phyloP scores from a whole-genome alignment of 92 coral and sea anemone genomes.

The Palythoa caribaeorum region DNA sequence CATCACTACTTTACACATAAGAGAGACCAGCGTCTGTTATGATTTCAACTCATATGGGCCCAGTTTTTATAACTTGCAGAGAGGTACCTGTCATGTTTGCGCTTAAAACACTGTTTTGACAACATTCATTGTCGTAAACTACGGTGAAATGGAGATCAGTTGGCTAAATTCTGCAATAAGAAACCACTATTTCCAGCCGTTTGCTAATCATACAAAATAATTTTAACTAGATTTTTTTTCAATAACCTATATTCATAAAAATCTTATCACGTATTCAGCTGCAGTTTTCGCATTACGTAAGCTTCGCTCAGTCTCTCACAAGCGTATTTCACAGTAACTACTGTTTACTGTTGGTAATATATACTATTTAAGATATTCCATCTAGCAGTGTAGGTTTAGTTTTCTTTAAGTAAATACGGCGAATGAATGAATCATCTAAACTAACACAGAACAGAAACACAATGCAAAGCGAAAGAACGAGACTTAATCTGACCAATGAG shows the following conservation, averaged over 20 bases:
- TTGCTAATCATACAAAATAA: neutral
- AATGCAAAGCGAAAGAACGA: too few species aligned
- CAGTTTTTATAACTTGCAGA: constrained; percentile 23
- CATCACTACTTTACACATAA: neutral
- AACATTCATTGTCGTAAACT: neutral
- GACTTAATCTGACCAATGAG: too few species aligned
- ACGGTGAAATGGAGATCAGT: neutral
- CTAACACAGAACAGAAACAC: too few species aligned
- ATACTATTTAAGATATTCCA: too few species aligned
- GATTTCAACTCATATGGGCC: neutral
- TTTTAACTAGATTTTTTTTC: neutral
- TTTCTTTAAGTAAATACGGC: too few species aligned
- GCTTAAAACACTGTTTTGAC: constrained; percentile 42
- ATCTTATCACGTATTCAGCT: neutral
- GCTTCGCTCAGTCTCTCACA: too few species aligned
- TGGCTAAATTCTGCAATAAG: neutral
- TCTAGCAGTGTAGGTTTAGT: too few species aligned
- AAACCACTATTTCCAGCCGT: neutral
- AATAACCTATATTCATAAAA: neutral
- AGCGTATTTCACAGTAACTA: too few species aligned
- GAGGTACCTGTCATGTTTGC: constrained; percentile 79
- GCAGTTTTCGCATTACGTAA: neutral
- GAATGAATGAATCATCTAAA: too few species aligned
- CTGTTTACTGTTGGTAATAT: too few species aligned
- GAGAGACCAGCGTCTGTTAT: neutral